These are phyloP conservation scores for Crotalus tigris DNA, from an alignment of 2,113 vertebrate genomes.

Conservation along the genomic window DNA sequence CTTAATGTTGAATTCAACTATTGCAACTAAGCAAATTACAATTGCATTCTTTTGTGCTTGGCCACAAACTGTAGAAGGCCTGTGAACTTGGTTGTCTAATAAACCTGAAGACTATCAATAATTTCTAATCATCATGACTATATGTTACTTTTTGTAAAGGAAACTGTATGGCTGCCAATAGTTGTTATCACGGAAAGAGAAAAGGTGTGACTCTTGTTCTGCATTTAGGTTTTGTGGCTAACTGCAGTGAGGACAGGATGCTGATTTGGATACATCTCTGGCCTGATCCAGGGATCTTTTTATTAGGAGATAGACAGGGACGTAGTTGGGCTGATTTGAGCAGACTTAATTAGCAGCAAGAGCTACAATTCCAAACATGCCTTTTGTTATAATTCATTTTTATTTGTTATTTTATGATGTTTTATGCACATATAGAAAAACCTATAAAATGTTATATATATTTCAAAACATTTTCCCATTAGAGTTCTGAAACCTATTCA, in stretches of 20 bases:
- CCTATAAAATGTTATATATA: no score
- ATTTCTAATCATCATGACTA: not conserved
- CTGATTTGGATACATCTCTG: not conserved
- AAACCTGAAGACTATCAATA: not conserved
- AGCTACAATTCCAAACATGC: conserved; percentile 15
- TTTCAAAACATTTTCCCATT: not conserved
- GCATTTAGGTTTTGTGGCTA: not conserved
- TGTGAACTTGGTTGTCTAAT: not conserved
- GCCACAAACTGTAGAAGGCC: not conserved
- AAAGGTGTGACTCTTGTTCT: not conserved
- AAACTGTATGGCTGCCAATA: not conserved
- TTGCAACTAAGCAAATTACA: not conserved
- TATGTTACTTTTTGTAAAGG: not conserved
- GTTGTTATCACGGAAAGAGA: not conserved
- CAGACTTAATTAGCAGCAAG: not conserved
- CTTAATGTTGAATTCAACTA: no score
- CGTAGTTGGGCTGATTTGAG: conserved; percentile 8
- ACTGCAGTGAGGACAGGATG: not conserved
- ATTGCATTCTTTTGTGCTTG: not conserved
- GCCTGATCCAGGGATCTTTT: not conserved
- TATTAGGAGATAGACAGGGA: conserved; percentile 13
- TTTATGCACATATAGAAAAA: not conserved
- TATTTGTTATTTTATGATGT: no score
- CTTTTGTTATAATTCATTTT: not conserved
- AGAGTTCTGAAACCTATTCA: not conserved